Percentiles rank a stretch among this genome's conserved stretches.
Evolutionary conservation across 2,888 invertebrate genomes (phyloP).

Genomic region (Fragum whitleyi): DNA sequence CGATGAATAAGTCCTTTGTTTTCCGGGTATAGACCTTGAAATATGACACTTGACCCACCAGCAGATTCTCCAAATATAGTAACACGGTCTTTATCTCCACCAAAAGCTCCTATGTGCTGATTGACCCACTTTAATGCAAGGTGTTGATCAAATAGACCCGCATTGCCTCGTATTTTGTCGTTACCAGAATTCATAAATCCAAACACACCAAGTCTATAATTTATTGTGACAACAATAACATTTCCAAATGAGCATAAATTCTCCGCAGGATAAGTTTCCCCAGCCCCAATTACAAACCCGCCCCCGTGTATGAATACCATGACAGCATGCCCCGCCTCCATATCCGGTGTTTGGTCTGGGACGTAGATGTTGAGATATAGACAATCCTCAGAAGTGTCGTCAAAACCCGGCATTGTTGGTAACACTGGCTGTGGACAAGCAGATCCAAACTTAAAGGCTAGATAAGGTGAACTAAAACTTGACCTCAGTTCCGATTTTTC

Average conservation of each 20-base stretch:
- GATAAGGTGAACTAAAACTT: neutral
- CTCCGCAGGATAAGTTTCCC: conserved; percentile 14
- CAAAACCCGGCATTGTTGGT: neutral
- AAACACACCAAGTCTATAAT: conserved; percentile 60
- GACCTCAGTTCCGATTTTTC: neutral
- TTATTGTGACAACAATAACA: conserved; percentile 55
- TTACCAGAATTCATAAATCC: conserved; percentile 64
- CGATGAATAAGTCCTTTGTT: conserved; percentile 66
- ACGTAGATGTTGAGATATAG: conserved; percentile 63
- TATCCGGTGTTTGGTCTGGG: conserved; percentile 31
- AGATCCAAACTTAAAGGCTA: neutral
- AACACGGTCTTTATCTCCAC: conserved; percentile 74
- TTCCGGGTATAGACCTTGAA: conserved; percentile 73
- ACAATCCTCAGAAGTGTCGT: conserved; percentile 61
- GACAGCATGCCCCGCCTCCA: conserved; percentile 28
- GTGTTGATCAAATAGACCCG: conserved; percentile 92
- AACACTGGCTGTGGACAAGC: conserved; percentile 6
- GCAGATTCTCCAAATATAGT: conserved; percentile 79
- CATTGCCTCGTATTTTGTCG: conserved; percentile 11
- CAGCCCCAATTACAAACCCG: conserved; percentile 34
- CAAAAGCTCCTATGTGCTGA: conserved; percentile 89
- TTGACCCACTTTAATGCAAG: conserved; percentile 96
- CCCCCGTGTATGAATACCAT: conserved; percentile 65
- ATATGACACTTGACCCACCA: conserved; percentile 65
- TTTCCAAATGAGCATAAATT: conserved; percentile 32